These are phyloP conservation scores for Acanthornis magna DNA, from an alignment of 2,797 vertebrate species.

Conservation along the genomic window DNA sequence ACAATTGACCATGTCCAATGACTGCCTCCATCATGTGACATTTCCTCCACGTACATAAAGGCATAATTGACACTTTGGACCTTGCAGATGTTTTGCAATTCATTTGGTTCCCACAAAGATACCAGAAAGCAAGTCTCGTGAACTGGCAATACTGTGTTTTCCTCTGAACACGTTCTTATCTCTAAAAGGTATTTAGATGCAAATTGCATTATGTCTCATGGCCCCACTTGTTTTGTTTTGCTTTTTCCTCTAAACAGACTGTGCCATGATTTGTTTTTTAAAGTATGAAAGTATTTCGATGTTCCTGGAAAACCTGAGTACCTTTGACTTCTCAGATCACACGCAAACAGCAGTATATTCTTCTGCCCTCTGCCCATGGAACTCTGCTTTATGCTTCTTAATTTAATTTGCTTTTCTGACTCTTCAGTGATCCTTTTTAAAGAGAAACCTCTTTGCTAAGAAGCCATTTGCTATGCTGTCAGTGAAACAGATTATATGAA, in stretches of 20 bases:
- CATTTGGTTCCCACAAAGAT: conserved; percentile 74
- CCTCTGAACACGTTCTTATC: conserved; percentile 54
- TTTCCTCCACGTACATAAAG: conserved; percentile 71
- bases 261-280: not conserved
- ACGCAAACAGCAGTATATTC: not conserved
- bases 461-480: not conserved
- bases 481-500: not conserved
- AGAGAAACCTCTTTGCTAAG: not conserved
- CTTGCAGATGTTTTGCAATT: conserved; percentile 75
- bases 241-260: conserved; percentile 4
- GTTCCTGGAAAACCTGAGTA: not conserved
- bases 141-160: conserved; percentile 59
- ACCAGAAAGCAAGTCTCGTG: conserved; percentile 64
- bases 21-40: conserved; percentile 79
- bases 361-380: not conserved
- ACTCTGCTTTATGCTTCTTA: conserved; percentile 19
- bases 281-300: not conserved
- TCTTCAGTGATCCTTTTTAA: not conserved
- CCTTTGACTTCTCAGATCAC: not conserved
- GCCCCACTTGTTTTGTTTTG: conserved; percentile 30
- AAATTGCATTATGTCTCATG: conserved; percentile 27
- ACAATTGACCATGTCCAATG: conserved; percentile 76
- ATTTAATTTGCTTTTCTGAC: conserved; percentile 40
- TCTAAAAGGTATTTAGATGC: conserved; percentile 61
- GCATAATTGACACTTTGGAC: conserved; percentile 73